Conservation (phyloP, 1,140 invertebrate genomes). For the Archivesica marissinica region DNA sequence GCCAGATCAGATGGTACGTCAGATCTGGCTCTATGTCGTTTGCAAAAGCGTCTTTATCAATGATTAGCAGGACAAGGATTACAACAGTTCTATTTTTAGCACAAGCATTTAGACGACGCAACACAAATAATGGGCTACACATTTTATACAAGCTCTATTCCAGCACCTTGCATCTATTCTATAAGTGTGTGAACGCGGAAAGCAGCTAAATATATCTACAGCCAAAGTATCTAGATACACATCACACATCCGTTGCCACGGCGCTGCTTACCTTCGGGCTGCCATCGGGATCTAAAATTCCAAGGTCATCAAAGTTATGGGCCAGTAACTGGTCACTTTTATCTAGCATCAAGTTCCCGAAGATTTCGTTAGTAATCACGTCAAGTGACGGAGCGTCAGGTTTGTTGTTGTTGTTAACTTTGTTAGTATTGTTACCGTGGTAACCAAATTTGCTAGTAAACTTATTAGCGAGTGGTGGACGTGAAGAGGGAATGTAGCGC, state of each 20-base stretch:
- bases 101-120: no score
- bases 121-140: no score
- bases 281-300: constrained; percentile 81
- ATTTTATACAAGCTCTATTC: no score
- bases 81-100: no score
- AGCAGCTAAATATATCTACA: not conserved
- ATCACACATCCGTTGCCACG: constrained; percentile 14
- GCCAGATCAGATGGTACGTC: no score
- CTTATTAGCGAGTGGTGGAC: constrained; percentile 65
- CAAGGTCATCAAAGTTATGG: constrained; percentile 83
- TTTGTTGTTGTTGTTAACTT: constrained; percentile 58
- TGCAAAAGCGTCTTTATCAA: no score
- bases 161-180: no score
- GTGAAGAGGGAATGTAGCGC: constrained; percentile 56
- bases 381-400: constrained; percentile 85
- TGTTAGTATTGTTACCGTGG: constrained; percentile 36
- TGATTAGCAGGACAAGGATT: no score
- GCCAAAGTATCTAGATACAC: not conserved
- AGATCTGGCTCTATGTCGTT: no score
- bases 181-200: not conserved
- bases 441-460: constrained; percentile 59
- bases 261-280: constrained; percentile 72
- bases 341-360: constrained; percentile 91
- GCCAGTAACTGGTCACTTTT: constrained; percentile 84
- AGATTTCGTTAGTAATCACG: constrained; percentile 93